These are phyloP conservation scores for Yponomeuta sedellus DNA, from an alignment of 2,888 invertebrate species.

Conservation along the genomic window DNA sequence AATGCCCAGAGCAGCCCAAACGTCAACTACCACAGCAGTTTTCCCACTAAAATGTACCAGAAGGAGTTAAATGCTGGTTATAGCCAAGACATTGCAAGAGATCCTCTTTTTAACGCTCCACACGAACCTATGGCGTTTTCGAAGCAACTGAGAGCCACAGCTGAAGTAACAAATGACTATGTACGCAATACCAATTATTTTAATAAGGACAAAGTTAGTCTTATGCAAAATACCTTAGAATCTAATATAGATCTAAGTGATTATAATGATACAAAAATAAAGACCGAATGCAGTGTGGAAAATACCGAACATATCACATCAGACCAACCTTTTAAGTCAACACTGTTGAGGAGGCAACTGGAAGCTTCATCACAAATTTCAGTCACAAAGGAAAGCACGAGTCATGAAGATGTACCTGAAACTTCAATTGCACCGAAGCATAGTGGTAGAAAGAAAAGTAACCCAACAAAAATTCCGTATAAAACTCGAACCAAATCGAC, in stretches of 20 bases:
- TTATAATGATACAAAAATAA: background rate
- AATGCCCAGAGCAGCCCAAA: slow-evolving; percentile 34
- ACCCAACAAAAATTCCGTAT: too few species aligned
- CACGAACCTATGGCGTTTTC: slow-evolving; percentile 40
- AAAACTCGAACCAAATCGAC: too few species aligned
- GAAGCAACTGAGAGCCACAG: slow-evolving; percentile 25
- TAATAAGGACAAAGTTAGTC: background rate
- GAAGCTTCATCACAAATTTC: background rate
- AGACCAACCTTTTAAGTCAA: too few species aligned
- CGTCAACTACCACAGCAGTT: slow-evolving; percentile 25
- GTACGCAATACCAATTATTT: background rate
- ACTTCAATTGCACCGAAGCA: too few species aligned
- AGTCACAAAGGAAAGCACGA: background rate
- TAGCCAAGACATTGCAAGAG: slow-evolving; percentile 24
- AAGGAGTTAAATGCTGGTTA: background rate
- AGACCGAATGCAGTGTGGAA: background rate
- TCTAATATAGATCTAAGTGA: background rate
- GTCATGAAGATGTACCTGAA: too few species aligned
- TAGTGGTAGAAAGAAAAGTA: too few species aligned
- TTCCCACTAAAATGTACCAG: background rate
- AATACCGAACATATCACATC: background rate
- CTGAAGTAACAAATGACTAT: background rate
- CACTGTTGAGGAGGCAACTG: too few species aligned
- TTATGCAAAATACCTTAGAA: background rate
- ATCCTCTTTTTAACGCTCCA: slow-evolving; percentile 40